phyloP scores from a whole-genome alignment of 2,797 vertebrate genomes.

The Echiichthys vipera region DNA sequence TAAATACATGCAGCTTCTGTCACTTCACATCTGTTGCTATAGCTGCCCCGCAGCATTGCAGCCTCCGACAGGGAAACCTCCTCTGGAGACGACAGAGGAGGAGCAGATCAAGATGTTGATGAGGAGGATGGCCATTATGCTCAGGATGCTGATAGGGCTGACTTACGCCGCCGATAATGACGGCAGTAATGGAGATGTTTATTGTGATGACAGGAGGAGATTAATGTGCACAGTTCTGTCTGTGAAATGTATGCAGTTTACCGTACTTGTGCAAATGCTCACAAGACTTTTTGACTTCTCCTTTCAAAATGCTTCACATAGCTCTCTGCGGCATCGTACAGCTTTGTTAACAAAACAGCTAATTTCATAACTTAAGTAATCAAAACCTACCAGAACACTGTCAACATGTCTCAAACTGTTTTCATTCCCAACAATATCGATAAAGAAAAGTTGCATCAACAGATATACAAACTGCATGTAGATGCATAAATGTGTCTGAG shows the following conservation, averaged over 20 bases:
- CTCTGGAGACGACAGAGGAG: slow-evolving; percentile 53
- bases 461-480: background rate
- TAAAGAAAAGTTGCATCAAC: too few relatives aligned
- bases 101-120: slow-evolving; percentile 55
- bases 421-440: background rate
- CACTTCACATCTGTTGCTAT: slow-evolving; percentile 65
- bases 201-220: slow-evolving; percentile 22
- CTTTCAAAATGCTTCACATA: background rate
- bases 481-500: background rate
- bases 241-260: slow-evolving; percentile 7
- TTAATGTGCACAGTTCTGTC: slow-evolving; percentile 4
- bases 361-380: background rate
- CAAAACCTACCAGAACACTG: background rate
- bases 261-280: background rate
- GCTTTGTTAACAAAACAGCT: background rate
- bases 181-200: slow-evolving; percentile 41
- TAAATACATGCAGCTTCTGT: slow-evolving; percentile 81
- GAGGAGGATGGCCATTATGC: slow-evolving; percentile 43
- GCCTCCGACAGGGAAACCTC: slow-evolving; percentile 67
- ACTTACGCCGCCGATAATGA: slow-evolving; percentile 31
- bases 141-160: slow-evolving; percentile 30
- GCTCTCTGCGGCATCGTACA: background rate
- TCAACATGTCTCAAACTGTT: background rate
- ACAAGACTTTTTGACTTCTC: background rate
- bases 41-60: slow-evolving; percentile 56